Base-by-base conservation (phyloP, 2,113 vertebrate genomes). In the Hemibagrus wyckioides region DNA sequence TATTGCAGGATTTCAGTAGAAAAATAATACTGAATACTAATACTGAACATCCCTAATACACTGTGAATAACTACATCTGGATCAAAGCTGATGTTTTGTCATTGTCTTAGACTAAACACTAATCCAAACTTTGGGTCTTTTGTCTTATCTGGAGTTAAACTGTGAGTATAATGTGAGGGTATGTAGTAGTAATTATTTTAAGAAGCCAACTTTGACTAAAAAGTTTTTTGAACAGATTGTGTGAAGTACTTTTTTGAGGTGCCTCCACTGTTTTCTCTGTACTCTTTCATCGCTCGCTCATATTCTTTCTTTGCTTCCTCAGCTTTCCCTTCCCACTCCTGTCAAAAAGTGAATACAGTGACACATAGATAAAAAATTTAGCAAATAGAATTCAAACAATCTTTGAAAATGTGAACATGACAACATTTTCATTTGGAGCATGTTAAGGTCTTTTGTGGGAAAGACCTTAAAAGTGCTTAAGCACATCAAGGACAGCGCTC, bases 291-390 rank as follows among this genome's bases (percentile, higher is more conserved):
- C 73, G 95, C 96, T 87, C 94, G 96, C 85, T 97, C 96, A 0
- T 97, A 97, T 0, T 96, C 95, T 86, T 92, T 94, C 91, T 95
- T 94, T 61, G 96, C 96, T 0, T 96, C 96, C 86, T 97, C 97
- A 0, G 97, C 95, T 91, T 97, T 97, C 71, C 92, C 94, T 30
- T 97, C 97, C 97, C 97, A 97, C 33, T 96, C 96, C 97, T 97
- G 90, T 23, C 25, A 83, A 39, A 56, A 1, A 75, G 4, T 1
- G 33, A 28, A 30, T 4, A 54, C 11, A 80, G 10, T 6, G 4
- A 59, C 10, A 39, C 7, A 69, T 28, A 36, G n/a, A n/a, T n/a
- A n/a, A n/a, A 59, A 73, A 44, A 41, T n/a, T 14, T 33, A 52
- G 82, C 57, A 63, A 77, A 73, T 5, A 13, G 9, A 73, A 6